These are phyloP conservation scores for Crotalus helleri DNA, from an alignment of 2,113 vertebrate species.

Conservation along the genomic window DNA sequence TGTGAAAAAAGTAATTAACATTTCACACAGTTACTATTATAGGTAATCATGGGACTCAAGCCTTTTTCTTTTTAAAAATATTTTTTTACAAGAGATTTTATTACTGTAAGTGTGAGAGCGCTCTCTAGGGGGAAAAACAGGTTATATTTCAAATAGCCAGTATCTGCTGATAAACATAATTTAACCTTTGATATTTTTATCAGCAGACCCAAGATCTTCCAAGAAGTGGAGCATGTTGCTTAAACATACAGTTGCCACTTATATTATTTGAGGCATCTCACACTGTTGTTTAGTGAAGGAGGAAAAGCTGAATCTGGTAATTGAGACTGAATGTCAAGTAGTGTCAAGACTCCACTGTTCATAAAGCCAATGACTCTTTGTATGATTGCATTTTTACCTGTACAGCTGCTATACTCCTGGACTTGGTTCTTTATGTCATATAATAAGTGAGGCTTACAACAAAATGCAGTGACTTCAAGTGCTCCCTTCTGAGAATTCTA, in stretches of 20 bases:
- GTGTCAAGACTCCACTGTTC: slow-evolving; percentile 64
- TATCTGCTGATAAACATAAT: slow-evolving; percentile 73
- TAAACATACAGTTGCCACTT: slow-evolving; percentile 48
- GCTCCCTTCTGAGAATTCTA: neutral
- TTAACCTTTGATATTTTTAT: slow-evolving; percentile 58
- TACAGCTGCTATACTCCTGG: slow-evolving; percentile 51
- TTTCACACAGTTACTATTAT: slow-evolving; percentile 26
- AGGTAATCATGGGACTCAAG: slow-evolving; percentile 57
- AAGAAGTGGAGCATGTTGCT: slow-evolving; percentile 45
- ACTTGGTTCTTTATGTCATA: slow-evolving; percentile 45
- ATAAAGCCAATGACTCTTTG: slow-evolving; percentile 58
- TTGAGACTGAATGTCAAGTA: slow-evolving; percentile 71
- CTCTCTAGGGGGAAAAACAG: slow-evolving; percentile 75
- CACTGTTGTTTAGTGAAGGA: slow-evolving; percentile 57
- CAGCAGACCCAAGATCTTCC: slow-evolving; percentile 50
- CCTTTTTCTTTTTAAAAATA: slow-evolving; percentile 58
- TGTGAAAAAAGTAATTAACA: slow-evolving; percentile 32
- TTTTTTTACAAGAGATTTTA: slow-evolving; percentile 73
- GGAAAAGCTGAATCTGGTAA: slow-evolving; percentile 62
- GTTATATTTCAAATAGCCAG: slow-evolving; percentile 70
- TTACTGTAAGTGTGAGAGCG: slow-evolving; percentile 73
- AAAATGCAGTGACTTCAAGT: neutral
- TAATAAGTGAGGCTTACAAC: neutral
- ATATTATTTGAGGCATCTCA: slow-evolving; percentile 57
- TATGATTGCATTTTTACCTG: slow-evolving; percentile 67